Base-by-base conservation (phyloP, 2,113 vertebrate genomes). In the Tachysurus fulvidraco region DNA sequence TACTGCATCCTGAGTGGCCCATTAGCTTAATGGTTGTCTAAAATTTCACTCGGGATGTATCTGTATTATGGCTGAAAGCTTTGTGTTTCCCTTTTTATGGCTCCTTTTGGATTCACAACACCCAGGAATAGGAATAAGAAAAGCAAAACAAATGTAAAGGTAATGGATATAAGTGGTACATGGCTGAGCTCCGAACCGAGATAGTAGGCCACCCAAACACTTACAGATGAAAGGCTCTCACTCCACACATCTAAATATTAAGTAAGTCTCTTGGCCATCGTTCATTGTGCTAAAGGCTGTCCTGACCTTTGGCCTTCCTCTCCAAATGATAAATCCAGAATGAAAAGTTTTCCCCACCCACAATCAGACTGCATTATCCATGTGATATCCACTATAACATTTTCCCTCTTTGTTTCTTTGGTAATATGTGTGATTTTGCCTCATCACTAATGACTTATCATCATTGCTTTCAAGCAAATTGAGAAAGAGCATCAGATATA, bases 1-100 rank as follows among this genome's bases (percentile, higher is more conserved):
- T 89, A 86, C 81, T 55, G 54, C 87, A 83, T 87, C 78, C 73
- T 92, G 92, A 95, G 94, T 93, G 92, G 93, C 91, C 95, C 94
- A 95, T 95, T 95, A 94, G 92, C 93, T 93, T 95, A 95, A 95
- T 96, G 94, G 95, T 84, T 90, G 90, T 94, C 93, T 95, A 94
- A 89, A 89, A 92, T 95, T 96, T 95, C 94, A 94, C 92, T 92
- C 89, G 90, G 93, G 93, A 95, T 94, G 90, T 92, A 90, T 86
- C 88, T 90, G 92, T 94, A 92, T 94, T 95, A 94, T 94, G 94
- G 92, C 93, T 95, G 92, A 94, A 89, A 94, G 94, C 89, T 91
- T 91, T 92, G 91, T 80, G 71, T 93, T 94, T 92, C 90, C 90
- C 91, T 94, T 94, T 95, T 94, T 94, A 95, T 91, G 92, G 91